Percentiles rank a stretch among this genome's conserved stretches.
Conservation (phyloP, 2,797 vertebrate genomes). For the Kryptolebias ocellatus region DNA sequence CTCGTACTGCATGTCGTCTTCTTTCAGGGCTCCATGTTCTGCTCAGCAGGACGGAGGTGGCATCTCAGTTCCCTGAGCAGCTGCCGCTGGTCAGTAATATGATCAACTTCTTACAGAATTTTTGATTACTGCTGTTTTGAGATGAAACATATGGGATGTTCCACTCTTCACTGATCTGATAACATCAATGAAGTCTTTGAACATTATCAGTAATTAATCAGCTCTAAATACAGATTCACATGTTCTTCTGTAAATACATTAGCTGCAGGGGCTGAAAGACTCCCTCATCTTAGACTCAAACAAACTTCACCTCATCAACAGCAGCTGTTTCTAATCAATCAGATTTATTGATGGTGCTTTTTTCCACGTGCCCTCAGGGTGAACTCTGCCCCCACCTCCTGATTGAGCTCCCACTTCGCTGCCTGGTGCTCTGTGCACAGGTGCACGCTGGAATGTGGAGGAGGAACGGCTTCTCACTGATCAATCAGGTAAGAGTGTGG, state of each 20-base stretch:
- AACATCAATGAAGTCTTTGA: no score
- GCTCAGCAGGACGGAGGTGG: conserved; percentile 93
- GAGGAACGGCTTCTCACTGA: conserved; percentile 96
- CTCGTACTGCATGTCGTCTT: neutral
- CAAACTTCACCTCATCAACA: neutral
- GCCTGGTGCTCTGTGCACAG: conserved; percentile 95
- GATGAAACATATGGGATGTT: neutral
- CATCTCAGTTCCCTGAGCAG: conserved; percentile 91
- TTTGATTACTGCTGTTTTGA: neutral
- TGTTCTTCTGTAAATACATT: neutral
- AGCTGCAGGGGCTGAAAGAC: neutral
- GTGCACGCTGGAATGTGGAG: conserved; percentile 99
- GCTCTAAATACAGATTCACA: neutral
- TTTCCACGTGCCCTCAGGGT: conserved; percentile 78
- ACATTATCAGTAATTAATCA: neutral
- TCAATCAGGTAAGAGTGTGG: conserved; percentile 88
- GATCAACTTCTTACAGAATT: neutral
- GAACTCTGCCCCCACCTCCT: conserved; percentile 95
- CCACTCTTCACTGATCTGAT: no score
- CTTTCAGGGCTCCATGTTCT: conserved; percentile 91
- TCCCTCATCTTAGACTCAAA: neutral
- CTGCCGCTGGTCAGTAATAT: conserved; percentile 87
- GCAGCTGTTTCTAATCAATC: neutral
- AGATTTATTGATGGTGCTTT: neutral
- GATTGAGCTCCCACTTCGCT: conserved; percentile 94